A percentile compares a stretch with the other conserved stretches of the same genome.
These are phyloP conservation scores for Philopedon plagiatum DNA, from an alignment of 2,888 invertebrate species.

Conservation along the genomic window DNA sequence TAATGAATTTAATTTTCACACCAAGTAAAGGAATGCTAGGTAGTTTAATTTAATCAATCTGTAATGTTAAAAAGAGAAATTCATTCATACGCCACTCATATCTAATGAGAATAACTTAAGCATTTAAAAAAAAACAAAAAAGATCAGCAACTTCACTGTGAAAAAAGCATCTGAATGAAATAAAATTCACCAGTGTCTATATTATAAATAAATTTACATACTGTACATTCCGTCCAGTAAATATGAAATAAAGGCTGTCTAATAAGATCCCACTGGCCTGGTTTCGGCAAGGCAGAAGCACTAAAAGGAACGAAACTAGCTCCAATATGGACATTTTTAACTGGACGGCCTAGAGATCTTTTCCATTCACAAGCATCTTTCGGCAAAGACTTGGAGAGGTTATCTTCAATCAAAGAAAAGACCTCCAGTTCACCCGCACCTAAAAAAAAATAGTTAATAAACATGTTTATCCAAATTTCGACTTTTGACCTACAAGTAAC, in stretches of 20 bases:
- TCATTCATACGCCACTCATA: too few species aligned
- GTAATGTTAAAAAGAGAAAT: too few species aligned
- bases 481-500: slow-evolving; percentile 77
- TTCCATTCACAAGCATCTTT: slow-evolving; percentile 94
- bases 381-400: slow-evolving; percentile 84
- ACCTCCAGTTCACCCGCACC: slow-evolving; percentile 88
- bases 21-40: too few species aligned
- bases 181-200: neutral
- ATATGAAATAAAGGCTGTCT: slow-evolving; percentile 94
- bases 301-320: slow-evolving; percentile 87
- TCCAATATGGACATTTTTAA: slow-evolving; percentile 87
- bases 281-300: slow-evolving; percentile 80
- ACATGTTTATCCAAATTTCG: neutral
- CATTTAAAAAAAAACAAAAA: too few species aligned
- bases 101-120: too few species aligned
- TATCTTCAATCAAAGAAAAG: slow-evolving; percentile 86
- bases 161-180: neutral
- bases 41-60: too few species aligned
- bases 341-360: slow-evolving; percentile 88
- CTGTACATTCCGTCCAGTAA: slow-evolving; percentile 95
- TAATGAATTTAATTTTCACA: too few species aligned
- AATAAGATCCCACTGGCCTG: slow-evolving; percentile 81
- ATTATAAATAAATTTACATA: slow-evolving; percentile 70
- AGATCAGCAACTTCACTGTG: too few species aligned
- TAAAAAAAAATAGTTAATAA: slow-evolving; percentile 42